A percentile compares a stretch with the other conserved stretches of the same genome.
phyloP scores from a whole-genome alignment of 2,113 vertebrate genomes.

The Atlantisia rogersi region DNA sequence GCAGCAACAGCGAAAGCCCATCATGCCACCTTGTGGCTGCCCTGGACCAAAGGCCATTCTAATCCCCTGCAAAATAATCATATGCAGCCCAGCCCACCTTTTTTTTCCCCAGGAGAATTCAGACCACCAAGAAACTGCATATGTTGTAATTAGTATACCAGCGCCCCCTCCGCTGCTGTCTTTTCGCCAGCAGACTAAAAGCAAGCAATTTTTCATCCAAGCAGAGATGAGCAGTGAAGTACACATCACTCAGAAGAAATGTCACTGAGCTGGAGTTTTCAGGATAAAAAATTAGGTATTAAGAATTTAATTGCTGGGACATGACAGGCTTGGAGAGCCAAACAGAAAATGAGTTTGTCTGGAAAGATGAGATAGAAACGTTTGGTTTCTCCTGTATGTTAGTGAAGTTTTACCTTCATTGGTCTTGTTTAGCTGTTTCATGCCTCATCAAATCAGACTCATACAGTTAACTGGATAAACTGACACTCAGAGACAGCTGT shows the following conservation, averaged over 20 bases:
- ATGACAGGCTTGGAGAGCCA: neutral
- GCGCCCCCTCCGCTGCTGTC: neutral
- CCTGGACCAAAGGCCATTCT: neutral
- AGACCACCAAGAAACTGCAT: neutral
- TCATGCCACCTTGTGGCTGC: slow-evolving; percentile 57
- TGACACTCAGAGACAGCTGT: neutral
- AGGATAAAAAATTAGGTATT: neutral
- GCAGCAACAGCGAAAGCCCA: neutral
- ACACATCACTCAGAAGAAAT: neutral
- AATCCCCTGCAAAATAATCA: neutral
- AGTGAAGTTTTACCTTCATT: neutral
- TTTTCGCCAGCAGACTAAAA: neutral
- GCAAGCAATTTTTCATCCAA: neutral
- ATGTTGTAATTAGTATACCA: neutral
- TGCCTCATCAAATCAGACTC: neutral
- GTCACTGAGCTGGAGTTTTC: neutral
- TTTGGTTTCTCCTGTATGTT: neutral
- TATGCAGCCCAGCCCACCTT: neutral
- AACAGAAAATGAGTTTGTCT: neutral
- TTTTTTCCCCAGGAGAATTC: neutral
- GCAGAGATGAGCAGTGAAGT: neutral
- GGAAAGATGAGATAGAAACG: neutral
- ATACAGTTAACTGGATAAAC: neutral
- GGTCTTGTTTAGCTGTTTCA: neutral
- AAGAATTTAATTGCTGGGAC: neutral